Percentiles rank a stretch among this genome's conserved stretches.
Conservation (phyloP, 1,140 invertebrate genomes). For the Sweltsa coloradensis region DNA sequence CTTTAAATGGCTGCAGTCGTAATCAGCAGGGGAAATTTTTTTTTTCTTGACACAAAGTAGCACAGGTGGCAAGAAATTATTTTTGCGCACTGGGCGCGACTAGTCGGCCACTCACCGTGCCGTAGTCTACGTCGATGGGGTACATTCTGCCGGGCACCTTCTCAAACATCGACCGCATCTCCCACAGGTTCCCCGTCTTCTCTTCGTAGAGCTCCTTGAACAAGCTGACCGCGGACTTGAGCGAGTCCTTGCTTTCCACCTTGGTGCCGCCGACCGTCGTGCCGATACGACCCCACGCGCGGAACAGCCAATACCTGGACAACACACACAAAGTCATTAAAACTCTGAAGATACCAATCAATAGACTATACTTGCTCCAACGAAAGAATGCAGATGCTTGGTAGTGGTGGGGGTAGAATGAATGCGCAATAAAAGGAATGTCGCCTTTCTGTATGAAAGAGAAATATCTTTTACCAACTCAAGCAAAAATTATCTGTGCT, state of each 20-base stretch:
- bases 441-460: no score
- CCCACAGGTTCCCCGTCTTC: constrained; percentile 77
- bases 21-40: no score
- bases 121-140: constrained; percentile 86
- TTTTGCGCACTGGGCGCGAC: no score
- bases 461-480: no score
- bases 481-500: no score
- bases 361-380: no score
- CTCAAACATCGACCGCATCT: constrained; percentile 49
- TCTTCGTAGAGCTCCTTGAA: constrained; percentile 67
- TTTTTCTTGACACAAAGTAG: no score
- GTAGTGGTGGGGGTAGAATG: no score
- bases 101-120: constrained; percentile 36
- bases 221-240: constrained; percentile 44
- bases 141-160: constrained; percentile 76
- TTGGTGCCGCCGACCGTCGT: constrained; percentile 81
- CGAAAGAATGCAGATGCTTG: no score
- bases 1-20: no score
- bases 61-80: no score
- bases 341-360: constrained; percentile 8
- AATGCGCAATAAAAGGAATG: no score
- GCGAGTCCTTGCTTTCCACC: constrained; percentile 40
- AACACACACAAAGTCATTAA: constrained; percentile 5
- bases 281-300: constrained; percentile 91
- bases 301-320: constrained; percentile 67